phyloP scores from a whole-genome alignment of 2,888 invertebrate species.

The Cephus nigrinus region DNA sequence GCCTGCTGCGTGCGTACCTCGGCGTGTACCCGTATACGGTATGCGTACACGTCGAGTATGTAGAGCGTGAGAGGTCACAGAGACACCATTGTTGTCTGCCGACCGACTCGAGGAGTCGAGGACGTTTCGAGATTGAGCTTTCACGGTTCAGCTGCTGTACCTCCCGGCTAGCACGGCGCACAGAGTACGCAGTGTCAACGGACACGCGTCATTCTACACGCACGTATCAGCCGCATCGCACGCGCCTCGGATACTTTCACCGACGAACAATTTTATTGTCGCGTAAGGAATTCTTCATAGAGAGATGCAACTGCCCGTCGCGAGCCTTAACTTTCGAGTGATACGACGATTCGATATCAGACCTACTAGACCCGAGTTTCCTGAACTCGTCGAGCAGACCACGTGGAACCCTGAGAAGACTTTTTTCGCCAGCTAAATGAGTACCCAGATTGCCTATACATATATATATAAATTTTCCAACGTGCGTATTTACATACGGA shows the following conservation, averaged over 20 bases:
- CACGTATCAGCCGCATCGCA: neutral
- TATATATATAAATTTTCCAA: too few relatives aligned
- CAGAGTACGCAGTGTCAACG: neutral
- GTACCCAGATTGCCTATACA: too few relatives aligned
- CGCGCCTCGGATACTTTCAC: neutral
- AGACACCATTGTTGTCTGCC: slow-evolving; percentile 53
- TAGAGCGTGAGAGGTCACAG: slow-evolving; percentile 54
- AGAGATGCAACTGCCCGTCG: neutral
- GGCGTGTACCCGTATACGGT: neutral
- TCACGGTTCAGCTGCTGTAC: slow-evolving; percentile 1
- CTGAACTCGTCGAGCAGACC: neutral
- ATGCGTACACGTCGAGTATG: slow-evolving; percentile 28
- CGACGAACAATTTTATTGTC: neutral
- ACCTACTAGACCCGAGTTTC: neutral
- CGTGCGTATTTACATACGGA: too few relatives aligned
- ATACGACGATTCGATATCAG: neutral
- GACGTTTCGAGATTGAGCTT: slow-evolving; percentile 7
- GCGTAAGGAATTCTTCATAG: neutral
- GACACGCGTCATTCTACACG: neutral
- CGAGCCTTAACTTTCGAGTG: too few relatives aligned
- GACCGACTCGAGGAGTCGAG: slow-evolving; percentile 16
- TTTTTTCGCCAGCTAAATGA: neutral
- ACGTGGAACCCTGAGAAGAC: too few relatives aligned
- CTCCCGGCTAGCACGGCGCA: neutral
- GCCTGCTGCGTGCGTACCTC: slow-evolving; percentile 3